A percentile compares a stretch with the other conserved stretches of the same genome.
These are phyloP conservation scores for Maniola hyperantus DNA, from an alignment of 2,888 invertebrate genomes.

Conservation along the genomic window DNA sequence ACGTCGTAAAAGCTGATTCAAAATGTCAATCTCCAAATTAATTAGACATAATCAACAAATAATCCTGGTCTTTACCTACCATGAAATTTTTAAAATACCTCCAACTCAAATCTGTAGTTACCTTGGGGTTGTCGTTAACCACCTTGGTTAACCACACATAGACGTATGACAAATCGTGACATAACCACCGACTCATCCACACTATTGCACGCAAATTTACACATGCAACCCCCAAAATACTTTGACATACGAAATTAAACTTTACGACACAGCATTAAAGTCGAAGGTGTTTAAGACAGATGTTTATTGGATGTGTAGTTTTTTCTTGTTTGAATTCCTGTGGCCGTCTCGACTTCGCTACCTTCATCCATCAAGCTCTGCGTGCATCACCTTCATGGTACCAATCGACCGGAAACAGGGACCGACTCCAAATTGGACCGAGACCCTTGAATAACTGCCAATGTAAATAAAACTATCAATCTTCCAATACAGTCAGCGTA, in stretches of 20 bases:
- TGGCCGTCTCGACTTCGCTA: conserved; percentile 65
- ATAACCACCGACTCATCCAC: conserved; percentile 66
- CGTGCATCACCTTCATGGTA: conserved; percentile 73
- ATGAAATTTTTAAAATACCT: conserved; percentile 74
- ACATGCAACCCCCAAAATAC: conserved; percentile 9
- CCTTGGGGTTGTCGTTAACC: conserved; percentile 55
- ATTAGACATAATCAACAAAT: background rate
- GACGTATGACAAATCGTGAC: conserved; percentile 81
- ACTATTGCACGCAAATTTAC: conserved; percentile 37
- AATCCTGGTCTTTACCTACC: conserved; percentile 54
- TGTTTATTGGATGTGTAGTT: conserved; percentile 17
- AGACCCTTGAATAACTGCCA: conserved; percentile 47
- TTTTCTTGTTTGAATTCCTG: conserved; percentile 63
- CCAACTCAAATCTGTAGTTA: conserved; percentile 56
- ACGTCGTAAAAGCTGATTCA: background rate
- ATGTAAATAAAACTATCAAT: conserved; percentile 44
- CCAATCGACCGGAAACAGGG: conserved; percentile 74
- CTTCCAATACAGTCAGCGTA: conserved; percentile 35
- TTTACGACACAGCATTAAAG: conserved; percentile 48
- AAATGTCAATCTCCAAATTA: conserved; percentile 4
- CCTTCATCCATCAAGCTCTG: conserved; percentile 80
- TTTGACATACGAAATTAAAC: conserved; percentile 37
- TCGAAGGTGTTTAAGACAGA: conserved; percentile 42
- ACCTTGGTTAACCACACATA: conserved; percentile 76
- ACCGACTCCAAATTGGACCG: conserved; percentile 61